Evolutionary conservation across 2,797 vertebrate species (phyloP).

Genomic region (Margarornis squamiger): DNA sequence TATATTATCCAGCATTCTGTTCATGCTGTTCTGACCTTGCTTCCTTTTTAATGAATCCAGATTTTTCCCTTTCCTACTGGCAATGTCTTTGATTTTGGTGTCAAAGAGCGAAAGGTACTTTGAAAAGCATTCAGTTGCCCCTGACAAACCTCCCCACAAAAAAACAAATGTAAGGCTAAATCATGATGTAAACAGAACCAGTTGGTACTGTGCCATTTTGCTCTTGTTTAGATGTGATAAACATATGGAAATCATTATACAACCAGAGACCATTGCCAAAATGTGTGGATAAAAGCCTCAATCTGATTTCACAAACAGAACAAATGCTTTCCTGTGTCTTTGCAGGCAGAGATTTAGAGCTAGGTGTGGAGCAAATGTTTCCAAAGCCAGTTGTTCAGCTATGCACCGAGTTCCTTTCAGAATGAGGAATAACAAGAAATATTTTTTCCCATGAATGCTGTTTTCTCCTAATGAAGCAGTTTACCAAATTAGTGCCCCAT

Average conservation of each 20-base stretch:
- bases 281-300: neutral
- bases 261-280: neutral
- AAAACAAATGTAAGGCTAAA: neutral
- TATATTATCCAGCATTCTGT: neutral
- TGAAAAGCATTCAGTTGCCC: neutral
- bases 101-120: neutral
- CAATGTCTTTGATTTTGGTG: neutral
- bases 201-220: neutral
- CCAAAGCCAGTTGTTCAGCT: neutral
- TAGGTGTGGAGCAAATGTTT: neutral
- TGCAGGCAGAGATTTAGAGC: rapidly evolving
- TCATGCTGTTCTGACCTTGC: neutral
- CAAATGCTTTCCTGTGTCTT: neutral
- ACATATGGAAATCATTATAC: slow-evolving; percentile 24
- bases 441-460: neutral
- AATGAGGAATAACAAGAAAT: neutral
- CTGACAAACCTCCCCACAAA: neutral
- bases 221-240: slow-evolving; percentile 33
- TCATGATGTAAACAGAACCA: neutral
- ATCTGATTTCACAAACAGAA: neutral
- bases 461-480: neutral
- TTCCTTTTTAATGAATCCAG: neutral
- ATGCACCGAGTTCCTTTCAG: neutral
- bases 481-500: neutral
- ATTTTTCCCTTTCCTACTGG: neutral